Evolutionary conservation across 2,797 vertebrate genomes (phyloP), one percentile per base, ranked within the genome.

Genomic region (Cossypha dichroa): DNA sequence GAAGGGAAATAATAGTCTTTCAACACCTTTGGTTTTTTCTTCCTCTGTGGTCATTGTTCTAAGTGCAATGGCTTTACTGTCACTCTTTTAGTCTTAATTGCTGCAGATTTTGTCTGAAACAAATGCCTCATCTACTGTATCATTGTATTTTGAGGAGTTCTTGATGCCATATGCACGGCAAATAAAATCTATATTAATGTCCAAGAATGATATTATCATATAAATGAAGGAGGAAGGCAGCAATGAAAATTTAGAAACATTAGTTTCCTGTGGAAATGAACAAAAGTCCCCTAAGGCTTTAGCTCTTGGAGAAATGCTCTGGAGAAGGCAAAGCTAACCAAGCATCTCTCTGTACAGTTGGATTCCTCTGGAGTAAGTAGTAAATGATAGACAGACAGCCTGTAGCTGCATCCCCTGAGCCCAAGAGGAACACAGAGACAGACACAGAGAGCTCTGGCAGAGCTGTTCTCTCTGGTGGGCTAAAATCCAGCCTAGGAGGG

Each of bases 251-350:
- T 36, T 55, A 48, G 68, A 92, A 90, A 77, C 15, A 15, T 14
- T 58, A 10, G 11, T n/a, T 91, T 92, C 36, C 26, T 43, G 3
- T 20, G 29, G 51, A 64, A 90, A 90, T 68, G 63, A 92, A 64
- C 31, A 64, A 31, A 80, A 81, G 15, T 66, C 28, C 63, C 41
- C 31, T 62, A 36, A 81, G 80, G 43, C 54, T 86, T 84, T 78
- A 22, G 43, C 73, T 90, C 43, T 54, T 70, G 49, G 38, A 80
- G 74, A 75, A 89, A 58, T 52, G 25, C 74, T 69, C 76, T 70
- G 63, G 64, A 96, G 75, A 89, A 94, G 77, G 56, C 48, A 91
- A 89, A 93, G 29, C 72, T 76, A 84, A 77, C 21, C 64, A 84
- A 46, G 56, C n/a, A 58, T 85, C 38, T 43, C 43, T 82, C 28